phyloP scores from a whole-genome alignment of 2,113 vertebrate genomes.

The Corynorhinus townsendii region DNA sequence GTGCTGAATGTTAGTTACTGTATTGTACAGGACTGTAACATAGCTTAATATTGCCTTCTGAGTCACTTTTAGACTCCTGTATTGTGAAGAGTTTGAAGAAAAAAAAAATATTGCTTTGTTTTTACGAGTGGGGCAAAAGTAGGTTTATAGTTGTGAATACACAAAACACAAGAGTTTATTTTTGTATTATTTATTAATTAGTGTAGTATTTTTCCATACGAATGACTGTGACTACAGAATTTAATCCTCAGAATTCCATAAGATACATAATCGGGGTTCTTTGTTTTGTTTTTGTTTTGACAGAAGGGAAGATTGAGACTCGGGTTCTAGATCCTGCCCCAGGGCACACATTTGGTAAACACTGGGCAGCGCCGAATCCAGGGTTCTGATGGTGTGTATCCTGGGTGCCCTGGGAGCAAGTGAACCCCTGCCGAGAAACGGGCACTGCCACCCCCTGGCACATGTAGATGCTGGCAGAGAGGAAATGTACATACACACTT shows the following conservation, averaged over 20 bases:
- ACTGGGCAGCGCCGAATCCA: not conserved
- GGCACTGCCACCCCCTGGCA: too few relatives aligned
- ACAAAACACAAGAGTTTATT: not conserved
- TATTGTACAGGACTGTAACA: not conserved
- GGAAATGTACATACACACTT: not conserved
- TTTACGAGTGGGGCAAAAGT: not conserved
- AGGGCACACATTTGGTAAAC: not conserved
- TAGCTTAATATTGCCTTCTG: not conserved
- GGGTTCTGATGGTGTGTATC: not conserved
- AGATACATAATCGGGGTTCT: not conserved
- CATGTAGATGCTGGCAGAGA: not conserved
- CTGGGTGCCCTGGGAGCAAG: not conserved
- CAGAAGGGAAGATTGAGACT: not conserved
- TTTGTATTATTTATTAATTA: not conserved
- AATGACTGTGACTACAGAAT: not conserved
- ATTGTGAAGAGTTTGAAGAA: not conserved
- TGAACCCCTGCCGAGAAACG: not conserved
- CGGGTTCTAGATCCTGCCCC: not conserved
- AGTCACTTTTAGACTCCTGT: not conserved
- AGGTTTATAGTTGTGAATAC: not conserved
- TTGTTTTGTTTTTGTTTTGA: not conserved
- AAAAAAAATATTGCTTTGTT: not conserved
- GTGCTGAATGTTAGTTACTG: not conserved
- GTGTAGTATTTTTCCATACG: not conserved
- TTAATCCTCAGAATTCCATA: not conserved